Percentiles rank a stretch among this genome's conserved stretches.
These are phyloP conservation scores for Acipenser transmontanus DNA, from an alignment of 2,797 vertebrate species.

Conservation along the genomic window DNA sequence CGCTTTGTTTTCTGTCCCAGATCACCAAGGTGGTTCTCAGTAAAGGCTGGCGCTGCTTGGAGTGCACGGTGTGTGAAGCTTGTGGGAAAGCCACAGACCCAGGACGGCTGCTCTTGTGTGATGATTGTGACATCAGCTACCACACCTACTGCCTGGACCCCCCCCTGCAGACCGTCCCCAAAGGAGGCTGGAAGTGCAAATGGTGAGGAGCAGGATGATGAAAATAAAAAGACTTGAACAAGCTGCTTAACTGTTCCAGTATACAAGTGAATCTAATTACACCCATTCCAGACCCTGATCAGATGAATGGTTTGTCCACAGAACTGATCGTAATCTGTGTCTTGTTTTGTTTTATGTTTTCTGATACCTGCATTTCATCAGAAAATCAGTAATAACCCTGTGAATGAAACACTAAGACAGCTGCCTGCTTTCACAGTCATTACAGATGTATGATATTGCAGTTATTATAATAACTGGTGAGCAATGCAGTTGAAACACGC, in stretches of 20 bases:
- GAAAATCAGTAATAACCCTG: too few species aligned
- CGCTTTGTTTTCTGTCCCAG: conserved; percentile 41
- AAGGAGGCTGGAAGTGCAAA: conserved; percentile 98
- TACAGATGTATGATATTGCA: too few species aligned
- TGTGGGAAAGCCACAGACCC: conserved; percentile 95
- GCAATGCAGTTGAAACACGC: too few species aligned
- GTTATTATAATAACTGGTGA: too few species aligned
- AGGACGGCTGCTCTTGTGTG: conserved; percentile 86
- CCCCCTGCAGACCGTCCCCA: conserved; percentile 93
- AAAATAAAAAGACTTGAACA: too few species aligned
- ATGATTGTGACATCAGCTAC: conserved; percentile 98
- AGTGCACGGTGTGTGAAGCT: conserved; percentile 95
- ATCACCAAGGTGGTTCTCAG: conserved; percentile 94
- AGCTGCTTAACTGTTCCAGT: too few species aligned
- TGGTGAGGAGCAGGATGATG: conserved; percentile 60
- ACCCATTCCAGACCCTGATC: too few species aligned
- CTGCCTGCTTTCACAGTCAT: too few species aligned
- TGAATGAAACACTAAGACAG: too few species aligned
- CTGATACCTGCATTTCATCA: too few species aligned
- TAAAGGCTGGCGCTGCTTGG: conserved; percentile 96
- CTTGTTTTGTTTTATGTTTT: too few species aligned
- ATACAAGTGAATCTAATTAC: too few species aligned
- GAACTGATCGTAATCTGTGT: background rate
- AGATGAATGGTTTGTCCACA: background rate
- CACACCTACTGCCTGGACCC: conserved; percentile 97